phyloP scores from a whole-genome alignment of 64 coral and sea anemone genomes.

The Pachyseris speciosa region DNA sequence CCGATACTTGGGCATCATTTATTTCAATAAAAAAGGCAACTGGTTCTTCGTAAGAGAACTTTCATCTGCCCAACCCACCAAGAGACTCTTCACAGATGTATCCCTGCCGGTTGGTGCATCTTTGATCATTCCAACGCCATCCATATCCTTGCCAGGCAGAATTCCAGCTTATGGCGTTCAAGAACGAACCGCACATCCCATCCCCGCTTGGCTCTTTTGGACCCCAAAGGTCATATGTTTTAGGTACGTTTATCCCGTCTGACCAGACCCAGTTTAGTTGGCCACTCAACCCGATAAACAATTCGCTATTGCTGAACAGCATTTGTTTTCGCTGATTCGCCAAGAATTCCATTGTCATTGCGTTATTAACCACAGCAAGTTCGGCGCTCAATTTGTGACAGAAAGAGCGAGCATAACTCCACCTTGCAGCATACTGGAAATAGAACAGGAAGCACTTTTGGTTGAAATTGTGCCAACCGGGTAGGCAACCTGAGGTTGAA shows the following conservation, averaged over 20 bases:
- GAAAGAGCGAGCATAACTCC: background rate
- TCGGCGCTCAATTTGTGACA: no score
- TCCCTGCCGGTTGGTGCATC: no score
- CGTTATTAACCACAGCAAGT: no score
- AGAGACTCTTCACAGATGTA: no score
- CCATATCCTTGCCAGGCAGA: constrained; percentile 11
- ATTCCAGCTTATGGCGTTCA: constrained; percentile 37
- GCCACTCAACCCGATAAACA: constrained; percentile 19
- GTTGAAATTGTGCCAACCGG: background rate
- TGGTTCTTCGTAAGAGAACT: no score
- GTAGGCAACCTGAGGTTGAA: background rate
- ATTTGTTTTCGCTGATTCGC: no score
- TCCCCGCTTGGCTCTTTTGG: constrained; percentile 25
- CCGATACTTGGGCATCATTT: no score
- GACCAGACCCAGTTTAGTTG: no score
- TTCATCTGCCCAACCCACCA: background rate
- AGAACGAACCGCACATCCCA: constrained; percentile 24
- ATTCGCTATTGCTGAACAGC: background rate
- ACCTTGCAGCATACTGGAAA: background rate
- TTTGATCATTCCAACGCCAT: constrained; percentile 39
- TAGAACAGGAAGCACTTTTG: no score
- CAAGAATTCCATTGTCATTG: no score
- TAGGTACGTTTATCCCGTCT: background rate
- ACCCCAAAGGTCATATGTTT: background rate
- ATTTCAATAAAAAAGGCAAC: no score